These are phyloP conservation scores for Larimichthys crocea DNA, from an alignment of 2,113 vertebrate genomes.

Conservation along the genomic window DNA sequence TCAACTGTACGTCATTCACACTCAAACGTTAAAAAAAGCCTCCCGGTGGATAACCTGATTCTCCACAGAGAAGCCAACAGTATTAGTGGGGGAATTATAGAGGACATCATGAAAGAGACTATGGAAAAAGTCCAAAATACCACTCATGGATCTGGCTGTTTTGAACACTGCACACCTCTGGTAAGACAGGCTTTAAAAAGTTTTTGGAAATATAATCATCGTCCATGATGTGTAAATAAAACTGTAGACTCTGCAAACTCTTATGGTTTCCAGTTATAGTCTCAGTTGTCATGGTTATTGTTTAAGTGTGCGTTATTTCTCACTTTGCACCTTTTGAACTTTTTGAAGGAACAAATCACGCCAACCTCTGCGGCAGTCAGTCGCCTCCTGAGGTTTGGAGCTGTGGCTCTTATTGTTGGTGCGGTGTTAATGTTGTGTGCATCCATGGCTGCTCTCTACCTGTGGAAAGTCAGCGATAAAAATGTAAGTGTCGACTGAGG, in stretches of 20 bases:
- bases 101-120: constrained; percentile 79
- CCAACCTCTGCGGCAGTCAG: constrained; percentile 75
- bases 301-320: constrained; percentile 2
- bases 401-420: constrained; percentile 86
- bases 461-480: constrained; percentile 90
- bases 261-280: not conserved
- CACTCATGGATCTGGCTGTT: constrained; percentile 82
- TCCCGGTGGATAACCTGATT: constrained; percentile 38
- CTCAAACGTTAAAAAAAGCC: constrained; percentile 34
- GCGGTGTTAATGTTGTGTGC: constrained; percentile 89
- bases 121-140: constrained; percentile 86
- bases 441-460: constrained; percentile 90
- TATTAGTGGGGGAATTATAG: constrained; percentile 12
- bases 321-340: constrained; percentile 40
- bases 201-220: constrained; percentile 38
- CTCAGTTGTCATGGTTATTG: not conserved
- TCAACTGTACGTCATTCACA: constrained; percentile 75
- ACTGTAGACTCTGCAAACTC: constrained; percentile 2
- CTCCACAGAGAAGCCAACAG: constrained; percentile 43
- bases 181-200: constrained; percentile 81
- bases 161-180: constrained; percentile 83
- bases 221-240: constrained; percentile 31
- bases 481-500: constrained; percentile 83
- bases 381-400: constrained; percentile 87
- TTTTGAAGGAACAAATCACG: constrained; percentile 79